A percentile compares a stretch with the other conserved stretches of the same genome.
phyloP scores from a whole-genome alignment of 1,140 invertebrate species.

The Scaptomyza pallida region DNA sequence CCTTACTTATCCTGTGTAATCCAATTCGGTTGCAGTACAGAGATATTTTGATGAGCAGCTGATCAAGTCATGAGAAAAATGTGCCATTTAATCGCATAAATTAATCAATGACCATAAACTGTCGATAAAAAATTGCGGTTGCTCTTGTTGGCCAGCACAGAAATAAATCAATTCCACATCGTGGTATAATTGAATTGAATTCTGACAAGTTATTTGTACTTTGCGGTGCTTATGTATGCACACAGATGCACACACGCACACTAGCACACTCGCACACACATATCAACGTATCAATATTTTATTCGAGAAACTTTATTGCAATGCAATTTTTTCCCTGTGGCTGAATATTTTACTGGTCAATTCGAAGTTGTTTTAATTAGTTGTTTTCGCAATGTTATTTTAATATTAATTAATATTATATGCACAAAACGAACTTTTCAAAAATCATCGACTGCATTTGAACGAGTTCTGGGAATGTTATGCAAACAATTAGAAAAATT shows the following conservation, averaged over 20 bases:
- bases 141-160: background rate
- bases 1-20: background rate
- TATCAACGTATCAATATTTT: background rate
- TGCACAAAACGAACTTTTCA: too few species aligned
- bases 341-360: background rate
- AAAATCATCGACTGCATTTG: too few species aligned
- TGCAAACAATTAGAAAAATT: too few species aligned
- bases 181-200: conserved; percentile 51
- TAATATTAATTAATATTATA: background rate
- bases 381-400: background rate
- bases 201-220: conserved; percentile 52
- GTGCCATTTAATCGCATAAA: conserved; percentile 46
- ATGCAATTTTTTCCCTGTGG: background rate
- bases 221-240: conserved; percentile 8
- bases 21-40: conserved; percentile 2
- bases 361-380: background rate
- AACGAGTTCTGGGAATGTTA: too few species aligned
- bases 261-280: too few species aligned
- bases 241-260: too few species aligned
- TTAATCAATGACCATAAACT: conserved; percentile 51
- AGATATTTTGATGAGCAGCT: conserved; percentile 10
- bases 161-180: conserved; percentile 33
- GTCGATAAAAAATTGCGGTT: conserved; percentile 51
- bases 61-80: conserved; percentile 41
- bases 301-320: background rate